Evolutionary conservation across 2,113 vertebrate species (phyloP), one percentile per base, ranked within the genome.

Genomic region (Cryptotis parvus): DNA sequence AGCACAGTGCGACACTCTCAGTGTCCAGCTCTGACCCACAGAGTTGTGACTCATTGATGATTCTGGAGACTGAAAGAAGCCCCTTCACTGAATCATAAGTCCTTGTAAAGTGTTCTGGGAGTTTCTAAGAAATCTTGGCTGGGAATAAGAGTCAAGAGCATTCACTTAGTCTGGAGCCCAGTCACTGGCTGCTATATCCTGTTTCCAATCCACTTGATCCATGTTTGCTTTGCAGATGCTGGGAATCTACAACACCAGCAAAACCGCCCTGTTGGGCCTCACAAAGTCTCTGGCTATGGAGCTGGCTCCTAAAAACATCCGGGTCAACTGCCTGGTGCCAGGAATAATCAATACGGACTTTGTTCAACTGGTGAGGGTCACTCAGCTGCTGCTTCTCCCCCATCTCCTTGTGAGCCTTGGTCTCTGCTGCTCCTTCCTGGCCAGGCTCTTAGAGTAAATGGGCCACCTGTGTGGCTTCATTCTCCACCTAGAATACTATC

Each of bases 231-330:
- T 33, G 29, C 92, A 98, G 98, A 93, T 49, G 2, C 75, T 99
- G 80, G 98, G 98, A 18, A 97, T 97, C 3, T 99, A 99, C 96
- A 98, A 97, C 0, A 97, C 99, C 86, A 99, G 98, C 94, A 99
- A 99, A 96, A 98, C 98, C 0, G 98, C 98, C 0, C 91, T 99
- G 68, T 94, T 99, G 88, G 98, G 98, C 41, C 97, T 99, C 84
- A 98, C 98, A 26, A 97, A 93, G 78, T 98, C 91, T 0, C 96
- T 99, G 90, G 98, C 98, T 1, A 94, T 97, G 4, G 98, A 99
- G 58, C 97, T 99, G 82, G 97, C 96, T 6, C 93, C 96, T 1
- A 96, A 87, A 52, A 98, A 98, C 95, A 98, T 99, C 63, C 90
- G 97, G 22, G 97, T 99, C 74, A 99, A 98, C 97, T 98, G 98